phyloP scores from a whole-genome alignment of 92 coral and sea anemone species.

The Epizoanthus rinbou region DNA sequence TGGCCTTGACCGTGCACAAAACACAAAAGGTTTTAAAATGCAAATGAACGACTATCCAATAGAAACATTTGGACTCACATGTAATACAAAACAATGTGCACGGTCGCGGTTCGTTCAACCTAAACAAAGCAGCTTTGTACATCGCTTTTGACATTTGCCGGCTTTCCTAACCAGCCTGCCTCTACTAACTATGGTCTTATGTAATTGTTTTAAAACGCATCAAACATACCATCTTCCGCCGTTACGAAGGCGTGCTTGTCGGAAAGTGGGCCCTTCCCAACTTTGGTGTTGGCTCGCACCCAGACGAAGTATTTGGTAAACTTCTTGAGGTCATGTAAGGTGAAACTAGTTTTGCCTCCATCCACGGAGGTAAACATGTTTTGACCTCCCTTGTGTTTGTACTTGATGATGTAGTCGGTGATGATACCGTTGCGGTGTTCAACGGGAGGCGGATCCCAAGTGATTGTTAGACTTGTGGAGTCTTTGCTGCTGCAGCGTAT shows the following conservation, averaged over 20 bases:
- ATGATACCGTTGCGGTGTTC: slow-evolving; percentile 86
- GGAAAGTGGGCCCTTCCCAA: slow-evolving; percentile 81
- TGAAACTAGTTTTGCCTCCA: slow-evolving; percentile 69
- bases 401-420: slow-evolving; percentile 78
- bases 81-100: no score
- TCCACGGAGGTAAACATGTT: slow-evolving; percentile 53
- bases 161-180: no score
- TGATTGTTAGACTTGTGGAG: slow-evolving; percentile 74
- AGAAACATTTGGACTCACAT: no score
- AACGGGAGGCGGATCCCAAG: slow-evolving; percentile 88
- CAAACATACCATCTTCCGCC: slow-evolving; percentile 82
- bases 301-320: slow-evolving; percentile 84
- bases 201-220: background rate
- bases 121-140: no score
- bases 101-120: no score
- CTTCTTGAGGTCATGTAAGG: slow-evolving; percentile 73
- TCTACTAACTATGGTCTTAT: no score
- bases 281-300: slow-evolving; percentile 84
- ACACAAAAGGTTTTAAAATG: no score
- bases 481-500: slow-evolving; percentile 69
- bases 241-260: slow-evolving; percentile 65
- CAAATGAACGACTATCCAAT: no score
- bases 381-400: slow-evolving; percentile 62
- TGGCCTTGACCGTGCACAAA: no score
- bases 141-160: no score